Conservation (phyloP, 2,113 vertebrate genomes). For the Cyprinodon tularosa region DNA sequence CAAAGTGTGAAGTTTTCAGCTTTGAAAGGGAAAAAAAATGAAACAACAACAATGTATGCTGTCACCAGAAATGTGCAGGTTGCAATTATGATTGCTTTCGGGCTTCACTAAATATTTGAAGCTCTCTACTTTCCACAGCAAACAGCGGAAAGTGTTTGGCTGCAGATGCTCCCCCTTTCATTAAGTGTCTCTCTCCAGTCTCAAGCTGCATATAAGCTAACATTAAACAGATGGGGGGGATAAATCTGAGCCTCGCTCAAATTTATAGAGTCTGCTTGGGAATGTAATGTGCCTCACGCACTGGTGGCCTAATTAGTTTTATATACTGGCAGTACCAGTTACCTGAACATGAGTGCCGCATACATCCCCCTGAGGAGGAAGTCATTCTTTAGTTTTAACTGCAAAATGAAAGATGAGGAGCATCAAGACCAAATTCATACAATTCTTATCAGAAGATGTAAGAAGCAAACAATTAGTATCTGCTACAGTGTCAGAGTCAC, state of each 20-base stretch:
- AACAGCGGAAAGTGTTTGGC: slow-evolving; percentile 29
- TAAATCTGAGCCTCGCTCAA: slow-evolving; percentile 9
- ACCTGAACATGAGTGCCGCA: slow-evolving; percentile 21
- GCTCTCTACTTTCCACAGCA: slow-evolving; percentile 37
- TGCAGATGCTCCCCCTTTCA: slow-evolving; percentile 36
- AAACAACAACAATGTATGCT: background rate
- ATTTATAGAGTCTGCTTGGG: slow-evolving; percentile 23
- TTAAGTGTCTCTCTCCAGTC: slow-evolving; percentile 35
- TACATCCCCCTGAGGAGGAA: background rate
- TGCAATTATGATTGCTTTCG: slow-evolving; percentile 38
- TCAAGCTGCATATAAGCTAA: slow-evolving; percentile 51
- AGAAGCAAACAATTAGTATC: background rate
- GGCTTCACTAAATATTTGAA: slow-evolving; percentile 24
- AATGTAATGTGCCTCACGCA: slow-evolving; percentile 16
- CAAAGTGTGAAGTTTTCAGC: background rate
- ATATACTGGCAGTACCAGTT: slow-evolving; percentile 27
- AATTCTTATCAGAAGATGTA: slow-evolving; percentile 18
- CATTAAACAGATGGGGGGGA: slow-evolving; percentile 52
- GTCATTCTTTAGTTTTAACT: slow-evolving; percentile 15
- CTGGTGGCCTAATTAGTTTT: slow-evolving; percentile 49
- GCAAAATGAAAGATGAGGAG: background rate
- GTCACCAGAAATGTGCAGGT: background rate
- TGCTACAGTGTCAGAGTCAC: background rate
- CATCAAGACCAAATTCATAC: background rate
- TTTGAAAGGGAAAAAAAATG: background rate